Base-by-base conservation (phyloP, 2,797 vertebrate species). In the Gymnocypris eckloni region DNA sequence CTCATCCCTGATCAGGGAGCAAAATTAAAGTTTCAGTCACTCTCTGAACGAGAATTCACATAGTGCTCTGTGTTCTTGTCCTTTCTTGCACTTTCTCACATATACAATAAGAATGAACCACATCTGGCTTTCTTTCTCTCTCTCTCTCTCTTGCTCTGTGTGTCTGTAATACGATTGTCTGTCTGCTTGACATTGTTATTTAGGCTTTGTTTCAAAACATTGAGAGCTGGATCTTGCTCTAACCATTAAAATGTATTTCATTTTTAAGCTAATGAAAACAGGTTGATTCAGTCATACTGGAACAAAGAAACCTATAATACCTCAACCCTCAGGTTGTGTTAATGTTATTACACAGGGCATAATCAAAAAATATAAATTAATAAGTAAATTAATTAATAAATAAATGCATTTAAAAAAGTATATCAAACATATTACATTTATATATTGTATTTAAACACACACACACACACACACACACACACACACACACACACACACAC, bases 1-100 rank as follows among this genome's bases (percentile, higher is more conserved):
- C 67, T 75, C 77, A 66, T 75, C 33, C 56, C 69, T 79, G 78
- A 86, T 87, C 82, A 84, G 81, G 66, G 45, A 80, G 56, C 43
- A 1, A 87, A 72, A 83, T 86, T 81, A 54, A 86, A 75, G 43
- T 81, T 81, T 75, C 84, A 73, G 39, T 22, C 52, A 12, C 43
- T 75, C 33, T 73, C 56, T 54, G 0, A 20, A 37, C 1, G 67
- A 80, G 43, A 75, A 80, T 64, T 41, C 41, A 37, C 66, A 79
- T 72, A 28, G 83, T 37, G 64, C 39, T 70, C 37, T 13, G 16
- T 73, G 45, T 28, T 54, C 39, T 75, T 86, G 33, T 86, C 56
- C 66, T 66, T 11, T 48, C 45, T 66, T 28, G 67, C 70, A 80
- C 41, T 50, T 61, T 66, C 43, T 78, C 45, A 52, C n/a, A 20